phyloP scores from a whole-genome alignment of 2,888 invertebrate genomes.

The Ctena decussata region DNA sequence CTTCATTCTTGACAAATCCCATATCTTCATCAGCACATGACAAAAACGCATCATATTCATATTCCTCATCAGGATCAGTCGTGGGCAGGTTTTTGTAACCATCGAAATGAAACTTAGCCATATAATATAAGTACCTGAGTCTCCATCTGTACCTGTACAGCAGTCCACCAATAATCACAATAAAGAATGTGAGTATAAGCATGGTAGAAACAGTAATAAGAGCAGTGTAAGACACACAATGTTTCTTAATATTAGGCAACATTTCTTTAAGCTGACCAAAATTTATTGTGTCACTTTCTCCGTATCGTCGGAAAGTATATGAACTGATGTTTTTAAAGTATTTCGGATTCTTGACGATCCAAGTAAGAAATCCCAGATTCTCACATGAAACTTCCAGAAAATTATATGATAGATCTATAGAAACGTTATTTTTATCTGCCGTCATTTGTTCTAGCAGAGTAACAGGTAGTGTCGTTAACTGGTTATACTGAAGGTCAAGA shows the following conservation, averaged over 20 bases:
- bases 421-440: neutral
- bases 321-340: conserved; percentile 11
- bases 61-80: conserved; percentile 16
- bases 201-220: neutral
- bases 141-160: conserved; percentile 59
- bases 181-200: neutral
- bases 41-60: conserved; percentile 65
- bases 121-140: conserved; percentile 55
- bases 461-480: neutral
- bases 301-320: conserved; percentile 13
- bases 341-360: conserved; percentile 21
- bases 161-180: conserved; percentile 34
- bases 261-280: neutral
- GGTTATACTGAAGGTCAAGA: neutral
- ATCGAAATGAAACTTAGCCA: conserved; percentile 33
- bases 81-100: conserved; percentile 21
- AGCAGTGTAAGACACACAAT: conserved; percentile 5
- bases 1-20: conserved; percentile 17
- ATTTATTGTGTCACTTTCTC: neutral
- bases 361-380: conserved; percentile 21
- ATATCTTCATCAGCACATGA: conserved; percentile 55
- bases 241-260: too few species aligned
- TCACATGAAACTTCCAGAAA: conserved; percentile 13
- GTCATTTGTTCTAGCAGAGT: conserved; percentile 3
- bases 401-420: conserved; percentile 42